Conservation (phyloP, 2,797 vertebrate genomes). For the Artibeus jamaicensis region DNA sequence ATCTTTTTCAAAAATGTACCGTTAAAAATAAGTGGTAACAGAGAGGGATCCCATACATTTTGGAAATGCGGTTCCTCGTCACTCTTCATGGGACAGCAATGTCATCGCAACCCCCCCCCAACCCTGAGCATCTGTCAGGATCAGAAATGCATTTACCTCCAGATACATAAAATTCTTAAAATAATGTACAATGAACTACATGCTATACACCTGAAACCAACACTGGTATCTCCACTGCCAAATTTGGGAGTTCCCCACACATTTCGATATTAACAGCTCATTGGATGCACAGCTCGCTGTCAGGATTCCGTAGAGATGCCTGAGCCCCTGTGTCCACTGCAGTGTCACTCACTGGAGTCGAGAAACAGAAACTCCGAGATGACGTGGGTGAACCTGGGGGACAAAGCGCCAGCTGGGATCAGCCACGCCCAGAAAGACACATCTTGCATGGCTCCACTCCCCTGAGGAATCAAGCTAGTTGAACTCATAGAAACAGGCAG, state of each 20-base stretch:
- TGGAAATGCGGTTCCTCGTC: neutral
- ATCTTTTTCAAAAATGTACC: neutral
- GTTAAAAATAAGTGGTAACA: neutral
- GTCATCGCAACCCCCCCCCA: neutral
- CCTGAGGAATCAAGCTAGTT: neutral
- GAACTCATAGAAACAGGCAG: neutral
- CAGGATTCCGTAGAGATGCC: neutral
- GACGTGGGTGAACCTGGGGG: too few relatives aligned
- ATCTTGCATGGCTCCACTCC: neutral
- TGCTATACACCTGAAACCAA: neutral
- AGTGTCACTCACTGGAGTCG: neutral
- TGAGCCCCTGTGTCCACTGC: rapidly evolving
- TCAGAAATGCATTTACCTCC: neutral
- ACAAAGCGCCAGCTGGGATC: neutral
- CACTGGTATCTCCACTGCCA: neutral
- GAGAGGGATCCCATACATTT: neutral
- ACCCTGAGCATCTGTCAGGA: neutral
- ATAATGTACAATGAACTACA: neutral
- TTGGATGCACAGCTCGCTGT: neutral
- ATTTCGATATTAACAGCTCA: neutral
- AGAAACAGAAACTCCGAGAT: too few relatives aligned
- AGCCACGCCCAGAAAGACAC: neutral
- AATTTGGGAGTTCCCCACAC: neutral
- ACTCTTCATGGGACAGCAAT: neutral
- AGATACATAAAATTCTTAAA: neutral